phyloP scores from a whole-genome alignment of 1,140 invertebrate genomes.

The Meloidogyne hapla region DNA sequence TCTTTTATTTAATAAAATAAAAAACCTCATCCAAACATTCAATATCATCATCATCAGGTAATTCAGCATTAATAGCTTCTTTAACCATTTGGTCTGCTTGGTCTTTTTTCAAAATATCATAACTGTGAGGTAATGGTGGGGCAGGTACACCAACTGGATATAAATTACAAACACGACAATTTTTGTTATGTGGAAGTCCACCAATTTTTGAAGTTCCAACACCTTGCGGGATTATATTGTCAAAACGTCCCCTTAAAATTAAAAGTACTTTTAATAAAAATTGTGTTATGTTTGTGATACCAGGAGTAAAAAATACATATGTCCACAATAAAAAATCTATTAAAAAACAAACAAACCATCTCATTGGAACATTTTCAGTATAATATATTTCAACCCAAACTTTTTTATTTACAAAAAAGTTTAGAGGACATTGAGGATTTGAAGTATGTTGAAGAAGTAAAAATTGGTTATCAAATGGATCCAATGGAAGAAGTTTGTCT shows the following conservation, averaged over 20 bases:
- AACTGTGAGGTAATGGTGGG: conserved; percentile 8
- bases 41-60: conserved; percentile 10
- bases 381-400: conserved; percentile 61
- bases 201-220: conserved; percentile 42
- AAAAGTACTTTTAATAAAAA: too few relatives aligned
- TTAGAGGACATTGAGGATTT: conserved; percentile 15
- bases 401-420: conserved; percentile 46
- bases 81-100: conserved; percentile 14
- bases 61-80: conserved; percentile 10
- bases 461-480: conserved; percentile 38
- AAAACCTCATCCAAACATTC: neutral
- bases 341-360: conserved; percentile 10
- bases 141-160: conserved; percentile 30
- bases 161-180: conserved; percentile 34
- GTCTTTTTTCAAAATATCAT: conserved; percentile 5
- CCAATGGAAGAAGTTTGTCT: conserved; percentile 32
- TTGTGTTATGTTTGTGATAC: too few relatives aligned
- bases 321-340: neutral
- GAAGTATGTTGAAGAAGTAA: conserved; percentile 26
- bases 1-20: neutral
- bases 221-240: conserved; percentile 23
- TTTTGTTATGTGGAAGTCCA: conserved; percentile 38
- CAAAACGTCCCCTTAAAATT: conserved; percentile 28
- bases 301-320: too few relatives aligned
- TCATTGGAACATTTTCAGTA: conserved; percentile 52